phyloP scores from a whole-genome alignment of 1,140 invertebrate genomes.

The Mactra quadrangularis region DNA sequence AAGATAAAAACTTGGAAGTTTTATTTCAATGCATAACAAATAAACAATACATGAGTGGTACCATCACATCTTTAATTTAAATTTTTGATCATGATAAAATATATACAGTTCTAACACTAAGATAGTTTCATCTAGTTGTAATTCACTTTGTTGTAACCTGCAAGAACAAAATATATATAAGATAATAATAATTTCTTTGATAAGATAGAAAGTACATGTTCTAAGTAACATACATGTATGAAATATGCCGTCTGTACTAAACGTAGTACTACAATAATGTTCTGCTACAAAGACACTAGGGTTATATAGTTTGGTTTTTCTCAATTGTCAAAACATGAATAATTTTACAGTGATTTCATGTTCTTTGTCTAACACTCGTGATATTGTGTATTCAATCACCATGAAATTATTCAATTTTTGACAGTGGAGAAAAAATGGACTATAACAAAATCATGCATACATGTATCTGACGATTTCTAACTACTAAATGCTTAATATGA shows the following conservation, averaged over 20 bases:
- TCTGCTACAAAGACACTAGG: neutral
- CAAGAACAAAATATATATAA: neutral
- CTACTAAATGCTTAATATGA: no score
- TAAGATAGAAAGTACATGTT: neutral
- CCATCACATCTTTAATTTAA: slow-evolving; percentile 23
- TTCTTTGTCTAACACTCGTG: no score
- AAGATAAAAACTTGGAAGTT: no score
- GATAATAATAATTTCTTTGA: neutral
- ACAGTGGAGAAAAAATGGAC: neutral
- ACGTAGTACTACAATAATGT: no score
- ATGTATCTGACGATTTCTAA: no score
- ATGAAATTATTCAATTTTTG: no score
- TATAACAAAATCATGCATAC: neutral
- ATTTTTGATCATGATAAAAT: slow-evolving; percentile 38
- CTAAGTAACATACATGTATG: neutral
- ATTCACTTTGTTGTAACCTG: slow-evolving; percentile 57
- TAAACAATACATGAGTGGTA: no score
- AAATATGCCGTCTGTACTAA: no score
- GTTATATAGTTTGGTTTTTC: no score
- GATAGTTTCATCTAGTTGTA: slow-evolving; percentile 59
- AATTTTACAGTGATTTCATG: no score
- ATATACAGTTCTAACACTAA: slow-evolving; percentile 48
- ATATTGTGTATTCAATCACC: no score
- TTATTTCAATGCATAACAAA: neutral
- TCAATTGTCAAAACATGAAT: no score